Evolutionary conservation across 2,797 vertebrate species (phyloP).

Genomic region (Alauda arvensis): DNA sequence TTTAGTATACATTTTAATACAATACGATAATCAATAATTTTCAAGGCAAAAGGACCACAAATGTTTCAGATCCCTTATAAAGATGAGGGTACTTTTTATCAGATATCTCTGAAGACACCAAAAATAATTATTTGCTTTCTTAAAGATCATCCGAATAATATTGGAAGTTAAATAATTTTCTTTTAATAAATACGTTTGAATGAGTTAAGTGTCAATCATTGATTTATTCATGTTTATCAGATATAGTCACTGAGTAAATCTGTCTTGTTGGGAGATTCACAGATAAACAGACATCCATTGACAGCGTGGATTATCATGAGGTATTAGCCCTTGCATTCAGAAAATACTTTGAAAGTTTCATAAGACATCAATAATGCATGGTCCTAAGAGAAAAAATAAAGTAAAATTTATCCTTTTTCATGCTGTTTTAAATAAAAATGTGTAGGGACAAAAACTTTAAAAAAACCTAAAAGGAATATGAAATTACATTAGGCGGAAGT

Average conservation of each 20-base stretch:
- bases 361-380: not conserved
- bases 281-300: not conserved
- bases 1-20: slow-evolving; percentile 12
- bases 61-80: not conserved
- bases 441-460: not conserved
- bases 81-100: not conserved
- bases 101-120: not conserved
- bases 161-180: not conserved
- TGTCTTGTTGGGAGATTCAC: not conserved
- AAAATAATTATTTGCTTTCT: not conserved
- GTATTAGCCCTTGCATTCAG: not conserved
- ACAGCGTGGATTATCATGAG: not conserved
- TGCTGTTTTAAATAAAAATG: not conserved
- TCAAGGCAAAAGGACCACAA: not conserved
- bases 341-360: not conserved
- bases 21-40: slow-evolving; percentile 5
- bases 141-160: not conserved
- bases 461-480: not conserved
- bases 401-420: not conserved
- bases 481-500: not conserved
- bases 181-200: not conserved
- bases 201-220: not conserved
- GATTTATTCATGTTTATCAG: not conserved
- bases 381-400: not conserved
- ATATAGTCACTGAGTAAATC: not conserved